These are phyloP conservation scores for Antheraea mylitta DNA, from an alignment of 1,140 invertebrate genomes.

Conservation along the genomic window DNA sequence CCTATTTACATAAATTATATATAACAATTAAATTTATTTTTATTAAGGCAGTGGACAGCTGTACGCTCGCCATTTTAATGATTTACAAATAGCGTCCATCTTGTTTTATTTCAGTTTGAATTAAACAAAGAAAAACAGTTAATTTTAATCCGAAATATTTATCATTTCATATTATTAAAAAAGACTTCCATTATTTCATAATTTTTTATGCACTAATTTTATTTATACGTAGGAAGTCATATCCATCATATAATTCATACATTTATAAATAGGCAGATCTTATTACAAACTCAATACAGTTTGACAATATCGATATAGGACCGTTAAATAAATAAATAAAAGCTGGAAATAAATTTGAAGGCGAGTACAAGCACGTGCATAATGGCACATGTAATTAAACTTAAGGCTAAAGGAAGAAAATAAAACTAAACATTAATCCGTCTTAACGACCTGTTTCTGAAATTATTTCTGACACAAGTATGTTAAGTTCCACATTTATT, in stretches of 20 bases:
- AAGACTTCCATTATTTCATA: not conserved
- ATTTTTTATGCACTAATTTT: not conserved
- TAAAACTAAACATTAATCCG: conserved; percentile 6
- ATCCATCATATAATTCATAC: not conserved
- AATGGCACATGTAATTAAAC: conserved; percentile 72
- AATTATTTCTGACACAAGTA: not conserved
- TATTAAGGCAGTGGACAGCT: not conserved
- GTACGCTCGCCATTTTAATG: not conserved
- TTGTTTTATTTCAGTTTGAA: not conserved
- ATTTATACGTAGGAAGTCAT: not conserved
- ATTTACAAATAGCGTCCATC: not conserved
- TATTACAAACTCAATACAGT: not conserved
- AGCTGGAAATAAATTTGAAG: conserved; percentile 40
- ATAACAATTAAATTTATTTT: not conserved
- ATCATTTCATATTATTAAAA: not conserved
- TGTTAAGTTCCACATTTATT: too few relatives aligned
- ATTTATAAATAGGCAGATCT: not conserved
- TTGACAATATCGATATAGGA: not conserved
- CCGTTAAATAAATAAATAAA: conserved; percentile 59
- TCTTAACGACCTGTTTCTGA: conserved; percentile 12
- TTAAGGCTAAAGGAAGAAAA: conserved; percentile 43
- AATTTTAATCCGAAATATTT: not conserved
- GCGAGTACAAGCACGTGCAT: conserved; percentile 59
- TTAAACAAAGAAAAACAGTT: not conserved
- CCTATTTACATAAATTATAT: not conserved